Percentiles rank a stretch among this genome's conserved stretches.
phyloP scores from a whole-genome alignment of 1,140 invertebrate genomes.

The Homalodisca vitripennis region DNA sequence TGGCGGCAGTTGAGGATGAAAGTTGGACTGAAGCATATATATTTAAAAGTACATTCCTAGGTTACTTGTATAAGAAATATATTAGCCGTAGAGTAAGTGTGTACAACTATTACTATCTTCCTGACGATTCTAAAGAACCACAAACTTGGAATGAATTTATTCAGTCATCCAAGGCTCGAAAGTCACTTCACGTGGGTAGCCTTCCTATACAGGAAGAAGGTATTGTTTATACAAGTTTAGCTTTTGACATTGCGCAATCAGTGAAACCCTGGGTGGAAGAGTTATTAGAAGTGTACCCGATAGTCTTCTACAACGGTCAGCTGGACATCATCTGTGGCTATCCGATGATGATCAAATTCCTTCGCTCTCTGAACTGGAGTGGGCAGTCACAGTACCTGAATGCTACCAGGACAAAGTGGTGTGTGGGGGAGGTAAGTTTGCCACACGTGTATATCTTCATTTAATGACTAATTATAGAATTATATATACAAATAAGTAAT shows the following conservation, averaged over 20 bases:
- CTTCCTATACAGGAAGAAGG: constrained; percentile 50
- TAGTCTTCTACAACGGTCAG: constrained; percentile 72
- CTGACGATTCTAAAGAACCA: constrained; percentile 50
- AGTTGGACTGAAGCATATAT: constrained; percentile 8
- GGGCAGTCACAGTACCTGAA: constrained; percentile 62
- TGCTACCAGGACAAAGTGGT: constrained; percentile 53
- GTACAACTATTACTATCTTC: constrained; percentile 77
- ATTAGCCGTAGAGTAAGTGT: no score
- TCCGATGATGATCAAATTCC: constrained; percentile 69
- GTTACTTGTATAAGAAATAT: no score
- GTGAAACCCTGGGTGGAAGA: constrained; percentile 72
- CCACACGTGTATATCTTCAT: no score
- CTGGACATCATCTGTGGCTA: constrained; percentile 84
- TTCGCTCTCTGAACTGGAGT: constrained; percentile 61
- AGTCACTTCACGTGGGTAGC: constrained; percentile 81
- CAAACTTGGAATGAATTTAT: constrained; percentile 55
- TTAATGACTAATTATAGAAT: no score
- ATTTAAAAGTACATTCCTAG: no score
- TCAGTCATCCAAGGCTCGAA: constrained; percentile 49
- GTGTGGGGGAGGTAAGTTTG: neutral
- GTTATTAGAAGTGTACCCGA: constrained; percentile 64
- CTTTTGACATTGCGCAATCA: constrained; percentile 79
- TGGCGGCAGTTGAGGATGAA: constrained; percentile 55
- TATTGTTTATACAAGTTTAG: constrained; percentile 66
- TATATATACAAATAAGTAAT: no score